Evolutionary conservation across 2,888 invertebrate genomes (phyloP).

Genomic region (Atethmia centrago): DNA sequence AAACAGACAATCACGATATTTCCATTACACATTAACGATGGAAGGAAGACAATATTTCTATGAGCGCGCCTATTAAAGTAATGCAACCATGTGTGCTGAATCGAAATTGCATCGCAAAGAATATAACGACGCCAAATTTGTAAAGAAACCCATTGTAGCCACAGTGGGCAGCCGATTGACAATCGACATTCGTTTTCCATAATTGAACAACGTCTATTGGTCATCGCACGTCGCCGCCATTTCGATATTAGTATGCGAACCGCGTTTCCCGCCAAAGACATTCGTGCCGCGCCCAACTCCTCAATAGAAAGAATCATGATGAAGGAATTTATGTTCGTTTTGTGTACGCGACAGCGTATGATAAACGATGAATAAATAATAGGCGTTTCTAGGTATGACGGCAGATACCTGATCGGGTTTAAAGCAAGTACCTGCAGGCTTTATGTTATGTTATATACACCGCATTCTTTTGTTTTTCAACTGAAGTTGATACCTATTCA

Average conservation of each 20-base stretch:
- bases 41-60: constrained; percentile 67
- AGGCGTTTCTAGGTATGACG: constrained; percentile 73
- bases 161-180: constrained; percentile 75
- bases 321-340: constrained; percentile 86
- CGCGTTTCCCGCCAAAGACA: constrained; percentile 86
- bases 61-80: constrained; percentile 65
- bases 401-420: constrained; percentile 63
- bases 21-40: constrained; percentile 62
- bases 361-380: constrained; percentile 85
- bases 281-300: constrained; percentile 85
- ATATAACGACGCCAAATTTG: constrained; percentile 77
- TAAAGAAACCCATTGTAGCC: constrained; percentile 81
- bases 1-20: constrained; percentile 64
- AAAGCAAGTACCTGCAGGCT: constrained; percentile 41
- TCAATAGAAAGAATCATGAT: constrained; percentile 89
- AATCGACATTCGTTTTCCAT: constrained; percentile 78
- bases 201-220: constrained; percentile 74
- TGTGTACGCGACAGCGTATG: constrained; percentile 74
- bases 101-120: constrained; percentile 68
- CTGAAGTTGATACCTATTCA: constrained; percentile 4
- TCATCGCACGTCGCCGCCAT: constrained; percentile 78
- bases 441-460: constrained; percentile 20
- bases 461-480: constrained; percentile 47
- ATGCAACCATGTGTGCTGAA: constrained; percentile 68
- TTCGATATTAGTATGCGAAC: constrained; percentile 81